Conservation (phyloP, 2,797 vertebrate species). For the Ambastaia sidthimunki region DNA sequence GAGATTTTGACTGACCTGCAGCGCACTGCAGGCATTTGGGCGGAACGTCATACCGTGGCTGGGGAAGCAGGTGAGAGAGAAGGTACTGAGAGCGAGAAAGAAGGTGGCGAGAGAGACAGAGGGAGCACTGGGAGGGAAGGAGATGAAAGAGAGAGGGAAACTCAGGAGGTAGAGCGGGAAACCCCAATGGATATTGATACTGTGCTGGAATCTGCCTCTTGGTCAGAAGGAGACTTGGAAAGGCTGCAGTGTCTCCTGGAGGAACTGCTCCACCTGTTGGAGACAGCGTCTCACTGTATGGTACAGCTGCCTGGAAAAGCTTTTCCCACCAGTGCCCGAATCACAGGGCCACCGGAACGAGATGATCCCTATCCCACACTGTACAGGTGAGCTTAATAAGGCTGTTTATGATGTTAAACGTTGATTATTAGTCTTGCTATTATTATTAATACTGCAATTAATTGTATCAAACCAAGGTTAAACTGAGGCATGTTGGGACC, state of each 20-base stretch:
- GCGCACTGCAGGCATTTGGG: slow-evolving; percentile 84
- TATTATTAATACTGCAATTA: too few relatives aligned
- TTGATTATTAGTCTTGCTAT: too few relatives aligned
- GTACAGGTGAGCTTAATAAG: slow-evolving; percentile 80
- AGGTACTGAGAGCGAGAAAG: slow-evolving; percentile 72
- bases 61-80: slow-evolving; percentile 80
- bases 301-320: slow-evolving; percentile 96
- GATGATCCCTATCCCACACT: slow-evolving; percentile 95
- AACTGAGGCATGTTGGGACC: too few relatives aligned
- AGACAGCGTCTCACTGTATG: slow-evolving; percentile 93
- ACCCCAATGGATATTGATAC: slow-evolving; percentile 92
- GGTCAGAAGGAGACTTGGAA: slow-evolving; percentile 92
- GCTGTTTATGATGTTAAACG: neutral
- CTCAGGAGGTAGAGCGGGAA: slow-evolving; percentile 77
- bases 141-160: slow-evolving; percentile 52
- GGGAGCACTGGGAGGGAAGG: slow-evolving; percentile 47
- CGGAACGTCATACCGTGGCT: slow-evolving; percentile 81
- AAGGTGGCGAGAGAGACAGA: slow-evolving; percentile 7
- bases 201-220: slow-evolving; percentile 83
- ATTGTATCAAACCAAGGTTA: too few relatives aligned
- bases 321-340: slow-evolving; percentile 91
- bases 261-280: slow-evolving; percentile 94
- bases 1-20: slow-evolving; percentile 91
- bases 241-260: slow-evolving; percentile 89
- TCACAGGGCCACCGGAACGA: slow-evolving; percentile 95